Evolutionary conservation across 2,113 vertebrate genomes (phyloP).

Genomic region (Forbesichthys agassizii): DNA sequence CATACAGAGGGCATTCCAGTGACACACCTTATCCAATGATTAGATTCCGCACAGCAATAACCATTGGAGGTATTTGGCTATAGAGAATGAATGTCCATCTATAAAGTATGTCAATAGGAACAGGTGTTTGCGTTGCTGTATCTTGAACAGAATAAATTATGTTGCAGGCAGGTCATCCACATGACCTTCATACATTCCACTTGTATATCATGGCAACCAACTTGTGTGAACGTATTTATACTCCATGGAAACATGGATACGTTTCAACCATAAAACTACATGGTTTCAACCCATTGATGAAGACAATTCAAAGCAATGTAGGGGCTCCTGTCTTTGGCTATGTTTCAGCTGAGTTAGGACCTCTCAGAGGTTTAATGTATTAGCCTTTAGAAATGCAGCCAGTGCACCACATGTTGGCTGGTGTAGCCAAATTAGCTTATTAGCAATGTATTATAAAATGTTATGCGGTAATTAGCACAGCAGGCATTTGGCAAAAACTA

Average conservation of each 20-base stretch:
- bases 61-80: constrained; percentile 12
- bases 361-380: no score
- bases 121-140: constrained; percentile 5
- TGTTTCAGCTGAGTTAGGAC: no score
- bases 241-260: constrained; percentile 16
- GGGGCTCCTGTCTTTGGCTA: neutral
- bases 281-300: neutral
- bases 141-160: neutral
- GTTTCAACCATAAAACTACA: neutral
- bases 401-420: no score
- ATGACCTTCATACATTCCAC: constrained; percentile 19
- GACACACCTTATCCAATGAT: constrained; percentile 54
- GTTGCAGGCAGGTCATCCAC: constrained; percentile 3
- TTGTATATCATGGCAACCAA: constrained; percentile 1
- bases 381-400: neutral
- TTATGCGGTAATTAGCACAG: neutral
- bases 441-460: neutral
- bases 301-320: neutral
- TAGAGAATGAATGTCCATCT: constrained; percentile 5
- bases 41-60: neutral
- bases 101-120: neutral
- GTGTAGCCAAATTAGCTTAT: neutral
- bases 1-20: constrained; percentile 39
- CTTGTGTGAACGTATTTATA: constrained; percentile 1
- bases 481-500: neutral